Evolutionary conservation across 2,113 vertebrate genomes (phyloP).

Genomic region (Pterocles gutturalis): DNA sequence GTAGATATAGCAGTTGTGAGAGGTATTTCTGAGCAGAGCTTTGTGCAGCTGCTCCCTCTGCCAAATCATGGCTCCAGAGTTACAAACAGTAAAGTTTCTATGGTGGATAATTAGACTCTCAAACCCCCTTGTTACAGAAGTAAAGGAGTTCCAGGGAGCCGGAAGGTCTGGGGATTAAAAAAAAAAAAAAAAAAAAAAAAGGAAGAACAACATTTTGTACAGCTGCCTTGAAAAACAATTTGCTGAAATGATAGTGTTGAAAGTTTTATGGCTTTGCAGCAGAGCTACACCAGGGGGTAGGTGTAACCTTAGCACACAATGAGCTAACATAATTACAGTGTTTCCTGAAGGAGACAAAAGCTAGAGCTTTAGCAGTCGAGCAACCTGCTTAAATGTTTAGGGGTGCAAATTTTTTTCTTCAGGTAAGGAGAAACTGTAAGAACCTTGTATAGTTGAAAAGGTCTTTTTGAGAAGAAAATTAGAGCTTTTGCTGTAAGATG

Average conservation of each 20-base stretch:
- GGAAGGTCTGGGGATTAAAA: background rate
- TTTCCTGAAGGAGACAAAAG: constrained; percentile 50
- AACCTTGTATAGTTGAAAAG: background rate
- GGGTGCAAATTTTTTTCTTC: background rate
- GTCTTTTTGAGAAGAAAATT: background rate
- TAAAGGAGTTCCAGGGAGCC: background rate
- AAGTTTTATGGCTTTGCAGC: background rate
- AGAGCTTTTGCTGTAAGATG: background rate
- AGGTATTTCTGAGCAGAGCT: background rate
- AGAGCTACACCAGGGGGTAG: background rate
- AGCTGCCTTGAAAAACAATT: background rate
- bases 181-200: background rate
- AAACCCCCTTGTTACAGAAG: background rate
- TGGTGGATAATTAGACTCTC: background rate
- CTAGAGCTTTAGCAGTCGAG: background rate
- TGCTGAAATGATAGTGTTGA: background rate
- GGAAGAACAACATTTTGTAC: background rate
- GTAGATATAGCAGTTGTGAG: accelerated
- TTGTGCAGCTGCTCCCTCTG: background rate
- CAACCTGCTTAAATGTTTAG: background rate
- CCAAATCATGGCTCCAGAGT: background rate
- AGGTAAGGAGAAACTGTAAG: background rate
- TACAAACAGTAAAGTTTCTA: background rate
- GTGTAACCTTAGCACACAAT: background rate
- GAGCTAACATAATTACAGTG: constrained; percentile 1